A percentile compares a stretch with the other conserved stretches of the same genome.
Conservation (phyloP, 2,797 vertebrate species). For the Macropus fuliginosus region DNA sequence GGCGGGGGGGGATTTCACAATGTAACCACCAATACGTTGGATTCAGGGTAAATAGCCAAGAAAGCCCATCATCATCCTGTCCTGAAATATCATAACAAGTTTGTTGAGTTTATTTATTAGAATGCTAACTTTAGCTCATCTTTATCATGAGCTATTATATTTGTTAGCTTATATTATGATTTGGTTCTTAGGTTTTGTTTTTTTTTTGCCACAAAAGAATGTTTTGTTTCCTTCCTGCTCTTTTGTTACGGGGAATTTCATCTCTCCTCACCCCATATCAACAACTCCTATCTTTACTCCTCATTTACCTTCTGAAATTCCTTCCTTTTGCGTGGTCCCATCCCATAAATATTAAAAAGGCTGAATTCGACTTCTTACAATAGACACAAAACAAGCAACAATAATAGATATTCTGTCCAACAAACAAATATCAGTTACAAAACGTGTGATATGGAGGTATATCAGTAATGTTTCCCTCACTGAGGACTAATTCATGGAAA, state of each 20-base stretch:
- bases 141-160: background rate
- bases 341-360: constrained; percentile 80
- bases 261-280: background rate
- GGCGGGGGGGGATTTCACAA: background rate
- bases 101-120: background rate
- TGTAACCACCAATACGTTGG: background rate
- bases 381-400: constrained; percentile 59
- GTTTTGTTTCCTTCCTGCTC: background rate
- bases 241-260: constrained; percentile 52
- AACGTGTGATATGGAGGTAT: constrained; percentile 63
- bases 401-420: constrained; percentile 63
- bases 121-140: background rate
- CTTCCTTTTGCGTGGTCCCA: constrained; percentile 57
- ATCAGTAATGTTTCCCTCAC: constrained; percentile 49
- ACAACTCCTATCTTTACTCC: background rate
- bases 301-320: constrained; percentile 68
- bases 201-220: constrained; percentile 38
- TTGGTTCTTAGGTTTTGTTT: constrained; percentile 1
- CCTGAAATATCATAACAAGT: background rate
- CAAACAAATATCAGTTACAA: constrained; percentile 75
- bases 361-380: constrained; percentile 67
- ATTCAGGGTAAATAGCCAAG: background rate
- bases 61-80: background rate
- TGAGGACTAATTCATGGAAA: constrained; percentile 61
- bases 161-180: background rate